These are phyloP conservation scores for Gallinago solitaria DNA, from an alignment of 2,797 vertebrate genomes.

Conservation along the genomic window DNA sequence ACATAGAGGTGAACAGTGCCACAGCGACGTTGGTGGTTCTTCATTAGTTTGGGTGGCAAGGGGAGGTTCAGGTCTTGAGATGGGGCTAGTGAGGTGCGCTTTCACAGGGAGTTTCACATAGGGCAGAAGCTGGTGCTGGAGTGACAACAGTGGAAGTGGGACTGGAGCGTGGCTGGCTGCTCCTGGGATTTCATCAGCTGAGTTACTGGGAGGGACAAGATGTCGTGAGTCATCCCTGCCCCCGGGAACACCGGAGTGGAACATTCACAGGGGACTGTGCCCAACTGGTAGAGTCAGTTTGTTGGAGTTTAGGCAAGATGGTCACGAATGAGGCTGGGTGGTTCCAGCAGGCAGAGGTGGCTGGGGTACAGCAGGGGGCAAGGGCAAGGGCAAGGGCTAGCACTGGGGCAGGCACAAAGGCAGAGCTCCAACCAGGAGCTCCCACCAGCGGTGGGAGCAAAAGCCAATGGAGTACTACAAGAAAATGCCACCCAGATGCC, in stretches of 20 bases:
- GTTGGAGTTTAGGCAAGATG: neutral
- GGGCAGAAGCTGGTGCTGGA: neutral
- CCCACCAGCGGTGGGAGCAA: neutral
- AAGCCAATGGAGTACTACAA: neutral
- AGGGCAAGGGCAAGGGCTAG: neutral
- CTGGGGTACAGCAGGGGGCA: neutral
- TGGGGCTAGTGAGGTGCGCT: neutral
- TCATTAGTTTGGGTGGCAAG: neutral
- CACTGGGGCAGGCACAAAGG: neutral
- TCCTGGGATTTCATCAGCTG: neutral
- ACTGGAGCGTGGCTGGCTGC: neutral
- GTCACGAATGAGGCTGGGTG: neutral
- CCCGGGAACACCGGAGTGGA: neutral
- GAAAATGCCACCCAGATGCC: neutral
- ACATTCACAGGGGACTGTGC: neutral
- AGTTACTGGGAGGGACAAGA: neutral
- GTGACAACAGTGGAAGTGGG: accelerated
- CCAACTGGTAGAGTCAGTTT: neutral
- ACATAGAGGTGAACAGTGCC: neutral
- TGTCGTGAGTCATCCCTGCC: neutral
- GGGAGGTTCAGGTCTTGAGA: neutral
- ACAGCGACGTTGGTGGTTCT: neutral
- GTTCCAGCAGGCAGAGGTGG: neutral
- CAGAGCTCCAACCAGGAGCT: neutral
- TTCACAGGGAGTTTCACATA: neutral